Base-by-base conservation (phyloP, 2,113 vertebrate genomes). In the Morone saxatilis region DNA sequence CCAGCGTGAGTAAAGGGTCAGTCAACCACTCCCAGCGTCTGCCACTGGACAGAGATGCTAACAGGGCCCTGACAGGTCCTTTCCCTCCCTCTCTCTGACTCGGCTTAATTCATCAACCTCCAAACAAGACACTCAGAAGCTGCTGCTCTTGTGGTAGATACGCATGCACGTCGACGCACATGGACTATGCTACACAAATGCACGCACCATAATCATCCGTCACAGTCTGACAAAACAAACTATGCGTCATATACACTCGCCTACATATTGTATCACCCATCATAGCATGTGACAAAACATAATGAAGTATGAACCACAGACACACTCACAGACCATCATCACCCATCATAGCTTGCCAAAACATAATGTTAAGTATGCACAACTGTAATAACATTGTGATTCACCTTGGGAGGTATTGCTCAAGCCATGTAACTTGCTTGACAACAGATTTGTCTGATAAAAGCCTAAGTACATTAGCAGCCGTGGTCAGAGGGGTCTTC, bases 41-140 rank as follows among this genome's bases (percentile, higher is more conserved):
- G 89, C 78, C 78, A 80, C 77, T 66, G 86, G 89, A 93, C 84
- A 90, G 83, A 91, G 90, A 93, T 70, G 86, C 90, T 93, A 93
- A 93, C 91, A 90, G 91, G 89, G 69, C 45, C 76, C 6, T 91
- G 92, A 94, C 91, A 93, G 87, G 90, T 83, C 71, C 79, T 13
- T 54, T 83, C 85, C 80, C 91, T 81, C 89, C 90, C 80, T 78
- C 73, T 66, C 68, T 47, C 85, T 48, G 62, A 80, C 87, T 79
- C 25, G 2, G 41, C 88, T 89, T 88, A 92, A 94, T 94, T 91
- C 91, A 92, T 93, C 90, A 92, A 59, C 77, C 69, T 65, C 69
- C 76, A 91, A 94, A 94, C 89, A 89, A 93, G 93, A 85, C 84
- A 8, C 45, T 61, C 53, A 20, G 66, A 72, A 76, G 74, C 84